Percentiles rank a stretch among this genome's conserved stretches.
These are phyloP conservation scores for Rhynchotus rufescens DNA, from an alignment of 2,797 vertebrate species.

Conservation along the genomic window DNA sequence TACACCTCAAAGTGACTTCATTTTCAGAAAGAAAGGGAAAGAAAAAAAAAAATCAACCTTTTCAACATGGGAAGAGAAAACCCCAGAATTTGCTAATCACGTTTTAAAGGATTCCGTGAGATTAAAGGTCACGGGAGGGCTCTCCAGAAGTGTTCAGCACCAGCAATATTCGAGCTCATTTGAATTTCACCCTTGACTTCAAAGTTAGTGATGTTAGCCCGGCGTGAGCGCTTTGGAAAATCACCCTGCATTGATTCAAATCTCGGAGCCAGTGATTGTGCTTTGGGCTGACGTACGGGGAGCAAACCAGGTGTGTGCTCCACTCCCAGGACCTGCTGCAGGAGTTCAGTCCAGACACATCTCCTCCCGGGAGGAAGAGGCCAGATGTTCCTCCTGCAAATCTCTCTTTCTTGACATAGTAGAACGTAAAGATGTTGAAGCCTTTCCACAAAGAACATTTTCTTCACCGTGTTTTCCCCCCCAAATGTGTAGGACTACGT, in stretches of 20 bases:
- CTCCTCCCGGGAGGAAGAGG: not conserved
- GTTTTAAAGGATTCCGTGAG: conserved; percentile 1
- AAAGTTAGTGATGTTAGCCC: not conserved
- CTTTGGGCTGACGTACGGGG: not conserved
- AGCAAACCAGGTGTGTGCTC: not conserved
- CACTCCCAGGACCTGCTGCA: not conserved
- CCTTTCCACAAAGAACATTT: not conserved
- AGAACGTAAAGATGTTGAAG: not conserved
- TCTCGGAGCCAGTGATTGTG: not conserved
- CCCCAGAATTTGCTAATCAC: not conserved
- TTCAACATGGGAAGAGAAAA: not conserved
- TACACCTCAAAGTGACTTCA: not conserved
- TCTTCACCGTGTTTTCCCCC: not conserved
- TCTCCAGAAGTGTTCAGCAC: conserved; percentile 7
- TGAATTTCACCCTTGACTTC: conserved; percentile 34
- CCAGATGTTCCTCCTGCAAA: not conserved
- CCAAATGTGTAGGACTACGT: not conserved
- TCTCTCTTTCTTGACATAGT: not conserved
- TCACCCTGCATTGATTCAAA: conserved; percentile 12
- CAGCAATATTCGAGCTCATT: conserved; percentile 15
- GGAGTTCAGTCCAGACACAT: not conserved
- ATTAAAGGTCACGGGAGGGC: not conserved
- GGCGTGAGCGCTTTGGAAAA: conserved; percentile 11
- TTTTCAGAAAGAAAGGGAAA: not conserved
- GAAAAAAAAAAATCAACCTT: not conserved